Evolutionary conservation across 2,888 invertebrate species (phyloP), one percentile per base, ranked within the genome.

Genomic region (Labia minor): DNA sequence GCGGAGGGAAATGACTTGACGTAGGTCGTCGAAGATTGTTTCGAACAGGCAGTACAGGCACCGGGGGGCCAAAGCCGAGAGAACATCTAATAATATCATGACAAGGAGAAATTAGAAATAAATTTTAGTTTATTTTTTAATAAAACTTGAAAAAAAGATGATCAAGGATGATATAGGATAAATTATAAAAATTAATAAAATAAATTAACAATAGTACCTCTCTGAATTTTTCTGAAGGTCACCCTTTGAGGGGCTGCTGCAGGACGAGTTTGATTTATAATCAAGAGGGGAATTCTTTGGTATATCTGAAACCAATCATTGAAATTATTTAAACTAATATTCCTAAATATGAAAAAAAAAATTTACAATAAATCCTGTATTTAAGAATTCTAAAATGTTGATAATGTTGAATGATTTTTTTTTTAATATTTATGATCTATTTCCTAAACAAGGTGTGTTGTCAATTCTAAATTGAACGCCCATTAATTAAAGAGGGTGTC

Each of bases 201-300:
- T 21, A 19, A 37, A 19, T 63, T 37, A 21, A n/a, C 19, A 65
- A 65, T 33, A n/a, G 20, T 11, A 81, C 81, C 80, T 80, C 75
- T 81, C 80, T 75, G 79, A 77, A 75, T 79, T 80, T 76, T 79
- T 81, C 73, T 79, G 80, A 71, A 80, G 77, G 73, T 80, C 81
- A 75, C 87, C 86, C 81, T 88, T 88, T 78, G 87, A 87, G 74
- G 92, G 92, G 83, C 91, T 92, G 81, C 90, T 90, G 79, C 91
- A 91, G 76, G 91, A 89, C 70, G 91, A 91, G 76, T 86, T 86
- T 77, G 90, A 88, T 82, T 90, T 92, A 82, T 92, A 92, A 81
- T 93, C 92, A 83, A 90, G 86, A 76, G 88, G 87, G 76, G 89
- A 86, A 83, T 89, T 91, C 82, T 92, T 92, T 79, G 90, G 89